Conservation (phyloP, 2,113 vertebrate species). For the Peromyscus polionotus region DNA sequence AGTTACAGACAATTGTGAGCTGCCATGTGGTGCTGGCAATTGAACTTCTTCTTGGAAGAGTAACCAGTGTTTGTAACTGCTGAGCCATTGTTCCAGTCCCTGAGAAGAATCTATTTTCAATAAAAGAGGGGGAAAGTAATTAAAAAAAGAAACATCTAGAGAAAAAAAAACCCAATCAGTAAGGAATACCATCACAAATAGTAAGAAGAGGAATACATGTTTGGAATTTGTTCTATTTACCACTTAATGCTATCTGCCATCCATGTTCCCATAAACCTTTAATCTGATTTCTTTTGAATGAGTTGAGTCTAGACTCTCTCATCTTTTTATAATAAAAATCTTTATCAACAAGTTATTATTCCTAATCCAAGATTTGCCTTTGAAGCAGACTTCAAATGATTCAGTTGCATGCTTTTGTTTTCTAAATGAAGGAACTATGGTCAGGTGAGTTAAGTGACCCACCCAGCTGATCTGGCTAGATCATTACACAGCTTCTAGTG, state of each 20-base stretch:
- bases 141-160: not conserved
- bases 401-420: not conserved
- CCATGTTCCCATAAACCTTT: not conserved
- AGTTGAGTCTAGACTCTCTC: not conserved
- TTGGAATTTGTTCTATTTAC: constrained; percentile 24
- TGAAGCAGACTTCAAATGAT: constrained; percentile 42
- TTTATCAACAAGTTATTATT: constrained; percentile 25
- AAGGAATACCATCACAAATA: constrained; percentile 60
- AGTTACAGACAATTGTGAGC: not conserved
- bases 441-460: not conserved
- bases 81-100: too few relatives aligned
- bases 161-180: not conserved
- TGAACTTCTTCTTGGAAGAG: not conserved
- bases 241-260: not conserved
- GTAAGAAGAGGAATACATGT: constrained; percentile 35
- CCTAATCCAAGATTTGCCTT: constrained; percentile 28
- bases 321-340: not conserved
- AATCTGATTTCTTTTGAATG: constrained; percentile 5
- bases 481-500: not conserved
- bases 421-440: constrained; percentile 1
- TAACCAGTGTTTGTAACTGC: not conserved
- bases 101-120: not conserved
- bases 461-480: not conserved
- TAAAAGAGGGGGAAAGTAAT: not conserved
- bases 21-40: not conserved